Evolutionary conservation across 2,888 invertebrate genomes (phyloP), one percentile per base, ranked within the genome.

Genomic region (Eretmocerus hayati): DNA sequence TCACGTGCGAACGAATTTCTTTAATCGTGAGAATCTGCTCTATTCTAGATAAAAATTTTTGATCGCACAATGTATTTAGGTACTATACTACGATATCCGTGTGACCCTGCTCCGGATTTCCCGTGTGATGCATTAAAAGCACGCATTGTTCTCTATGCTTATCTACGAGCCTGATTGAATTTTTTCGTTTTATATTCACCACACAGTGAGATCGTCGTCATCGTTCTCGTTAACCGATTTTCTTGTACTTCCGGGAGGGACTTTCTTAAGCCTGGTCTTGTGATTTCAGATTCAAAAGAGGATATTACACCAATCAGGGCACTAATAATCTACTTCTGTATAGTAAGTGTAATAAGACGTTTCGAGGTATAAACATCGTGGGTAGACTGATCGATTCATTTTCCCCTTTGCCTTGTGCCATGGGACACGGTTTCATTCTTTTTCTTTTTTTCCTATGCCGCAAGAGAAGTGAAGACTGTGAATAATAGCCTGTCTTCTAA

Each of bases 101-200:
- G 26, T 11, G 51, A 52, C 48, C 51, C 51, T 52, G 51, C 45
- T 32, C 48, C 35, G 41, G 16, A 42, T 45, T 52, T 52, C 48
- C 45, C 44, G 44, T 26, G 48, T 43, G n/a, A n/a, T n/a, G 20
- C n/a, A 41, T 42, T 47, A 19, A 3, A 16, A 6, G 20, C 20
- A 11, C 15, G 2, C 13, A 35, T 42, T 39, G 26, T 42, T 46
- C 47, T 19, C n/a, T 5, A 6, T 26, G n/a, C 26, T 26, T 26
- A 26, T 26, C 26, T 16, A 2, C 19, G 16, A 13, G 36, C 19
- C 16, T 36, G 18, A 36, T 36, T 36, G 13, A 19, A 26, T 26
- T 36, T 36, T 36, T 19, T 19, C 11, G 3, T 33, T n/a, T 13
- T 33, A 33, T 33, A 26, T 26, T 26, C 26, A 26, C 26, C 6